Percentiles rank a stretch among this genome's conserved stretches.
Evolutionary conservation across 2,888 invertebrate species (phyloP).

Genomic region (Monoplex corrugatus): DNA sequence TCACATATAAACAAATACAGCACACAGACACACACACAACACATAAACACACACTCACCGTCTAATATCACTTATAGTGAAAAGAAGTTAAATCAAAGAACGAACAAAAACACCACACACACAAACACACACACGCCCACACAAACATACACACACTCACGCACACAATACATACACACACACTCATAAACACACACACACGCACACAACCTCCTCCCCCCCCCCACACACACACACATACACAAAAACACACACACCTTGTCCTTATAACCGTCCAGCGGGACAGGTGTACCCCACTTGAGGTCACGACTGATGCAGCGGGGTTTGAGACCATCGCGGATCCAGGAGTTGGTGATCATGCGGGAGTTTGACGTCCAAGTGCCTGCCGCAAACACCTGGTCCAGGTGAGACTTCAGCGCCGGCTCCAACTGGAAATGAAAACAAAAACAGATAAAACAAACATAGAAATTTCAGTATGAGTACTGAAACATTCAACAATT

Average conservation of each 20-base stretch:
- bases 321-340: conserved; percentile 95
- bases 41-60: neutral
- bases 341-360: conserved; percentile 94
- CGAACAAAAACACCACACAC: no score
- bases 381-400: conserved; percentile 77
- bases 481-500: no score
- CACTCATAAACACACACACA: no score
- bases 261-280: conserved; percentile 90
- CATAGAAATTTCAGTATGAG: no score
- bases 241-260: conserved; percentile 85
- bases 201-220: no score
- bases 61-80: no score
- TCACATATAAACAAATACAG: no score
- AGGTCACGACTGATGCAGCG: conserved; percentile 98
- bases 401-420: conserved; percentile 83
- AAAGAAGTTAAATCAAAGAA: no score
- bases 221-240: conserved; percentile 17
- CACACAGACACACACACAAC: neutral
- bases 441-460: neutral
- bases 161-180: no score
- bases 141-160: no score
- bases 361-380: conserved; percentile 94
- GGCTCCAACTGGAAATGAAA: conserved; percentile 78
- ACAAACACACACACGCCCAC: neutral
- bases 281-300: conserved; percentile 99